Percentiles rank a stretch among this genome's conserved stretches.
Evolutionary conservation across 2,888 invertebrate genomes (phyloP).

Genomic region (Drosophila formosana): DNA sequence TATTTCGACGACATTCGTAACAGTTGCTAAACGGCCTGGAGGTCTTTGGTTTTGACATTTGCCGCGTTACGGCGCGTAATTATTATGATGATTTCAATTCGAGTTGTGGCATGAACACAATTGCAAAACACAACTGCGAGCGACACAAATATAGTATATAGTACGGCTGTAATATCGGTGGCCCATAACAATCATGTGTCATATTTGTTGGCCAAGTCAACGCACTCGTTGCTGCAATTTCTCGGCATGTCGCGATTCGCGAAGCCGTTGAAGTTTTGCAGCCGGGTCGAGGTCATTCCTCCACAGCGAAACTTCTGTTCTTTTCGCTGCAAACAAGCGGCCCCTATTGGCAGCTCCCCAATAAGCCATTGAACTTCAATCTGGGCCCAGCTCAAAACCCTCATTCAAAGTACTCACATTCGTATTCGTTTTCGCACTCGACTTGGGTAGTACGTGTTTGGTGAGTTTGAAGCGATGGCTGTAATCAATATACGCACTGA

Average conservation of each 20-base stretch:
- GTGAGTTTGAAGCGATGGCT: background rate
- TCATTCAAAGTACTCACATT: background rate
- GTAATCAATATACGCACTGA: constrained; percentile 8
- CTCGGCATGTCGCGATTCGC: constrained; percentile 11
- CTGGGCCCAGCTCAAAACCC: constrained; percentile 2
- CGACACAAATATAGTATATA: no score
- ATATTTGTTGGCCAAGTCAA: constrained; percentile 59
- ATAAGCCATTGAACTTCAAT: background rate
- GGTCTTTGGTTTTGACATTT: constrained; percentile 59
- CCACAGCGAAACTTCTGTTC: constrained; percentile 2
- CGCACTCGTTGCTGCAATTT: constrained; percentile 30
- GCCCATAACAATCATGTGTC: constrained; percentile 11
- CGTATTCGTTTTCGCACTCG: background rate
- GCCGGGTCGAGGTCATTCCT: constrained; percentile 58
- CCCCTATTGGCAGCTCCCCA: no score
- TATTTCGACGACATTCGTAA: constrained; percentile 30
- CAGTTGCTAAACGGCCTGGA: constrained; percentile 44
- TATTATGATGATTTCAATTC: constrained; percentile 47
- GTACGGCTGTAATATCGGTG: constrained; percentile 4
- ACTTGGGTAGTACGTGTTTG: background rate
- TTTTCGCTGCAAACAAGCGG: background rate
- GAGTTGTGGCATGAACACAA: constrained; percentile 37
- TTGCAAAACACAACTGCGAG: constrained; percentile 47
- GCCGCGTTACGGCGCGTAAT: constrained; percentile 25
- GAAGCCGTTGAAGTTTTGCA: constrained; percentile 49